phyloP scores from a whole-genome alignment of 2,113 vertebrate genomes.

The Vicugna pacos region DNA sequence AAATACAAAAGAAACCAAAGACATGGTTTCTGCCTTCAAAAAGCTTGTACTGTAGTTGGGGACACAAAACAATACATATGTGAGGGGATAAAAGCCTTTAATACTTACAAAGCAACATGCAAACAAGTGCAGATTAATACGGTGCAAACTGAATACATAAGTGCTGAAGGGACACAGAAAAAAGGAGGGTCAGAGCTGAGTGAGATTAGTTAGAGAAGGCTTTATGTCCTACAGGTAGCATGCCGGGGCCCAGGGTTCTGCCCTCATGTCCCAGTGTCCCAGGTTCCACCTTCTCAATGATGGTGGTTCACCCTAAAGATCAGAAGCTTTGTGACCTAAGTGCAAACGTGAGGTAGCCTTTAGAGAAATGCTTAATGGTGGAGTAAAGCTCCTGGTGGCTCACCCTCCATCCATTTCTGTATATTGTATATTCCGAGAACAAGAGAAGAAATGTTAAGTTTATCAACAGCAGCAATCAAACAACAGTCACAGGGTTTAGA shows the following conservation, averaged over 20 bases:
- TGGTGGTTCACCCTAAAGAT: conserved; percentile 43
- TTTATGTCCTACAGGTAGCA: conserved; percentile 14
- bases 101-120: conserved; percentile 75
- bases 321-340: conserved; percentile 71
- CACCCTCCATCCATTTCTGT: conserved; percentile 77
- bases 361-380: conserved; percentile 51
- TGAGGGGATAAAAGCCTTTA: not conserved
- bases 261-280: not conserved
- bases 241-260: conserved; percentile 45
- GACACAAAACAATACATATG: conserved; percentile 68
- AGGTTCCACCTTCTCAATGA: not conserved
- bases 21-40: conserved; percentile 76
- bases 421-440: conserved; percentile 68
- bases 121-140: conserved; percentile 71
- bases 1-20: conserved; percentile 81
- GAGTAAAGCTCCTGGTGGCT: conserved; percentile 47
- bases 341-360: conserved; percentile 64
- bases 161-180: conserved; percentile 57
- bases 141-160: conserved; percentile 56
- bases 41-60: conserved; percentile 64
- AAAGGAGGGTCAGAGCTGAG: conserved; percentile 9
- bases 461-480: conserved; percentile 68
- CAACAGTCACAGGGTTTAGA: conserved; percentile 48
- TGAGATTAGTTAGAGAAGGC: conserved; percentile 60
- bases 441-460: conserved; percentile 69